These are phyloP conservation scores for Philantomba maxwellii DNA, from an alignment of 2,113 vertebrate species.

Conservation along the genomic window DNA sequence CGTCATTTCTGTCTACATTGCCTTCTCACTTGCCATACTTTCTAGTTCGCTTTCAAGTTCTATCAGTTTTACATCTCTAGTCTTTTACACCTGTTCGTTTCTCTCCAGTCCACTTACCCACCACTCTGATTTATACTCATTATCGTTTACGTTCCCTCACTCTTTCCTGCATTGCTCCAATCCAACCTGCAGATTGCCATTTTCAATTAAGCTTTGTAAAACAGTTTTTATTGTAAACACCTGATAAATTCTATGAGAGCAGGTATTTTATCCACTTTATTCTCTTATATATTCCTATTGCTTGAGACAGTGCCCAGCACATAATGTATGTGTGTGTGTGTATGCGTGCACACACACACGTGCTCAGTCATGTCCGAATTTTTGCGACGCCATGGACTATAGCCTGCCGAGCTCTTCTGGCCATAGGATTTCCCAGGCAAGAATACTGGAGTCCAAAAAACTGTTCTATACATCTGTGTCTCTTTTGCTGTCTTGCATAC, in stretches of 20 bases:
- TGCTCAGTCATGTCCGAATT: neutral
- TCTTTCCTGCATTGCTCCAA: neutral
- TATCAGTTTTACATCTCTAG: neutral
- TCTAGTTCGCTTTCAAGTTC: neutral
- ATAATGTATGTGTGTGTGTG: neutral
- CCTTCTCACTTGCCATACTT: neutral
- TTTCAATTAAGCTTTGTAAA: neutral
- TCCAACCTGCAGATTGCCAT: neutral
- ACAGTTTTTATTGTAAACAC: neutral
- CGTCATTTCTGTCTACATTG: neutral
- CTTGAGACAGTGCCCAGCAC: neutral
- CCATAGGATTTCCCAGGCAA: neutral
- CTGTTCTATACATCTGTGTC: no score
- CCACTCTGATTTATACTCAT: neutral
- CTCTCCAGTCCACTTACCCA: neutral
- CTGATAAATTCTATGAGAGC: neutral
- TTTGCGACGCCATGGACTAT: neutral
- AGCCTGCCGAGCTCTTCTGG: neutral
- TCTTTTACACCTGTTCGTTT: neutral
- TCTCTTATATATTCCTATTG: neutral
- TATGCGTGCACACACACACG: accelerated
- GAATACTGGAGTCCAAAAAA: neutral
- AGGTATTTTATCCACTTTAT: neutral
- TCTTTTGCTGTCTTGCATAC: no score
- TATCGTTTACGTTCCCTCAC: neutral